Base-by-base conservation (phyloP, 2,797 vertebrate genomes). In the Coluber constrictor region DNA sequence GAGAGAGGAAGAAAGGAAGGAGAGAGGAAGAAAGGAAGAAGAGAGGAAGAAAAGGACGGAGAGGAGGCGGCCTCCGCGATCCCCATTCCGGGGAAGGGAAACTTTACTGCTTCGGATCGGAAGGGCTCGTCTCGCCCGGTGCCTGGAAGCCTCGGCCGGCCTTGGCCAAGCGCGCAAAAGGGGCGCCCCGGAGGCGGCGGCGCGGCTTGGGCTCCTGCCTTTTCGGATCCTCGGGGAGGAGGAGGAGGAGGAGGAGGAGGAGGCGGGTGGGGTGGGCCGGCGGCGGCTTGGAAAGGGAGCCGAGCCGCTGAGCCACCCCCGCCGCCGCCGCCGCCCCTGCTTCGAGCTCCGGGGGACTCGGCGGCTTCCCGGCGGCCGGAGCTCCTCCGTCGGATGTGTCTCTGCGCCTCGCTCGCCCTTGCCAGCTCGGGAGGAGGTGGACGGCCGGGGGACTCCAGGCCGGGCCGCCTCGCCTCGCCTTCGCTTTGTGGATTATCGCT, bases 401-500 rank as follows among this genome's bases (percentile, higher is more conserved):
- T 0, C 43, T 92, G 91, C 70, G 94, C 87, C 92, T 57, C 25
- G 3, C 94, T 66, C 61, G 61, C 91, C 61, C 74, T 11, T 0
- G 74, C 37, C 37, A 83, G 74, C 37, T 83, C 8, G 25, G 23
- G 61, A 51, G 47, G 47, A 7, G 47, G 47, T 51, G 47, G 4
- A 3, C 0, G 66, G 57, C 0, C 7, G n/a, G 61, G 23, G 2
- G 25, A 18, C 2, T 60, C 59, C 29, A n/a, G 47, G 47, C 43
- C 25, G 23, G 32, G 87, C 59, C 61, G 60, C 60, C 25, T 11
- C 47, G 47, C 47, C 47, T 51, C 47, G 59, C 20, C 59, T 51
- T 51, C 5, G 90, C 87, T 74, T 57, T 86, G 90, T 93, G 93
- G 93, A 93, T 93, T 93, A 93, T 91, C 32, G 20, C 90, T 59